Conservation (phyloP, 2,888 invertebrate species). For the Oligia fasciuncula region DNA sequence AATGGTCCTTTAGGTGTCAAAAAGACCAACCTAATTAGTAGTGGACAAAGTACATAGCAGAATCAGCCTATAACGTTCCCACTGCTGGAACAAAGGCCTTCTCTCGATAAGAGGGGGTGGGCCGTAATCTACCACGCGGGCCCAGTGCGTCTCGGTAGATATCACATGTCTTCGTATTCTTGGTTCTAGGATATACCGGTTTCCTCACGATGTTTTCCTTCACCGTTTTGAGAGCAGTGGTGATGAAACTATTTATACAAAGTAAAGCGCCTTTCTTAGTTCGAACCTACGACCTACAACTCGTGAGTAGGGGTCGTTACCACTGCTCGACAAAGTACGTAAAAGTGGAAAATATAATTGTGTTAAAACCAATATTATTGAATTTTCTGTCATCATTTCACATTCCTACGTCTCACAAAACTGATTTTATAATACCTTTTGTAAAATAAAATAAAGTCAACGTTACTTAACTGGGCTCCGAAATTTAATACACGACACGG, state of each 20-base stretch:
- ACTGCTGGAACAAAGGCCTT: background rate
- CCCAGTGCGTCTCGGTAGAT: background rate
- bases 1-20: background rate
- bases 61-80: background rate
- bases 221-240: too few relatives aligned
- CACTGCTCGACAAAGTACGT: background rate
- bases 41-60: background rate
- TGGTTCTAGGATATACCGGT: background rate
- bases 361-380: background rate
- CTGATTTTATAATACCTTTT: constrained; percentile 4
- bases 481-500: constrained; percentile 59
- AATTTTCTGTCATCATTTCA: too few relatives aligned
- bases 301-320: too few relatives aligned
- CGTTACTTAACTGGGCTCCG: constrained; percentile 27
- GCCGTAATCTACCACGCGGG: background rate
- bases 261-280: too few relatives aligned
- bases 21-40: background rate
- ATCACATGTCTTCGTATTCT: background rate
- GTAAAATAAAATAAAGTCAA: constrained; percentile 51
- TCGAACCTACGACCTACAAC: too few relatives aligned
- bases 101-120: background rate
- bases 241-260: too few relatives aligned
- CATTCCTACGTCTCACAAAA: background rate
- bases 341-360: background rate
- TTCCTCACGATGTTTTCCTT: background rate